Evolutionary conservation across 2,113 vertebrate genomes (phyloP), one percentile per base, ranked within the genome.

Genomic region (Lepus europaeus): DNA sequence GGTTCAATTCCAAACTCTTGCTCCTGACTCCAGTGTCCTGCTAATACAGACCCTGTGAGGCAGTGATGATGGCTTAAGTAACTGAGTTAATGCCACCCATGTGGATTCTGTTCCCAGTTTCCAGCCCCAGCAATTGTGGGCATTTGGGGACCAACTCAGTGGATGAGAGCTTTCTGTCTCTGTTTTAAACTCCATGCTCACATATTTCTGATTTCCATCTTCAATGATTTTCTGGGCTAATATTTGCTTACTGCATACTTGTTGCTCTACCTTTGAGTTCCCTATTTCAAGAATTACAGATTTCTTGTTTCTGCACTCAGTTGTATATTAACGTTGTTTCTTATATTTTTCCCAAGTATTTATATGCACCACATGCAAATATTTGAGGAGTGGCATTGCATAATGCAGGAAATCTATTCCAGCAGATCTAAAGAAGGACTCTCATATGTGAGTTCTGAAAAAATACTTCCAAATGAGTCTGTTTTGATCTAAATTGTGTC

Each of bases 371-470:
- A 6, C n/a, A 70, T 31, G 83, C 33, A 91, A 33, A 53, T 53
- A 81, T 33, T 78, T 85, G 63, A 79, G 23, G 33, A 86, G 25
- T 51, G 22, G 59, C 31, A 13, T 66, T 94, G 36, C 36, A 36
- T 77, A 85, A 74, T 23, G 17, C 56, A 91, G 36, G 53, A 92
- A 89, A 88, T 79, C 33, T 61, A 78, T 87, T 49, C 27, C 45
- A 87, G 19, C 64, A 73, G 90, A 78, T 73, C 69, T 74, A 51
- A 95, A 68, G 66, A 73, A 87, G n/a, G n/a, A 74, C 29, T 17
- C 39, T 82, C 45, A 56, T 16, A 77, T 2, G 9, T 63, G 74
- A 94, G 91, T 84, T 91, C 73, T 63, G 39, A 86, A 82, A 81
- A 93, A 87, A 77, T 49, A 6, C 56, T 83, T 66, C 27, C 64